Conservation (phyloP, 30 jellyfish, hydroid and myxozoan genomes). For the Phacellophora camtschatica region DNA sequence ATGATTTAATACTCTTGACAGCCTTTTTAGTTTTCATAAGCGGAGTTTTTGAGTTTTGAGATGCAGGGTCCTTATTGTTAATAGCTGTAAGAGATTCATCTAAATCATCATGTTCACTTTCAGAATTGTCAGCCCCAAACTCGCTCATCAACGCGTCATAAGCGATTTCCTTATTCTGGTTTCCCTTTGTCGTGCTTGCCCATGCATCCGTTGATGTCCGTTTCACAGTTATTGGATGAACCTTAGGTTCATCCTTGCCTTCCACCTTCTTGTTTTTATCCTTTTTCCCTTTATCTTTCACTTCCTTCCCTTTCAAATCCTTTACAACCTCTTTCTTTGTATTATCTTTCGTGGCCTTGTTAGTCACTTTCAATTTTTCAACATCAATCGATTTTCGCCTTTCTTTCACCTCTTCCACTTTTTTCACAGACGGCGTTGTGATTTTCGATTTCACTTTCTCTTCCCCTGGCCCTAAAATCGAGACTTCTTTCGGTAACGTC, state of each 20-base stretch:
- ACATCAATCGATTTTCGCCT: slow-evolving; percentile 70
- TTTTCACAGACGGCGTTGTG: slow-evolving; percentile 3
- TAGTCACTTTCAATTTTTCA: slow-evolving; percentile 16
- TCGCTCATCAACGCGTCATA: slow-evolving; percentile 75
- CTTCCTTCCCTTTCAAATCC: slow-evolving; percentile 48
- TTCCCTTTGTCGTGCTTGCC: slow-evolving; percentile 55
- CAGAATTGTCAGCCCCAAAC: slow-evolving; percentile 60
- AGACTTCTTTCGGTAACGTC: slow-evolving; percentile 57
- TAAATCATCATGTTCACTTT: slow-evolving; percentile 58
- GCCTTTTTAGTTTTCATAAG: slow-evolving; percentile 43
- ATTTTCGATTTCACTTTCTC: slow-evolving; percentile 49
- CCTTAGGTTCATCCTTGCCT: slow-evolving; percentile 77
- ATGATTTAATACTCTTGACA: slow-evolving; percentile 2
- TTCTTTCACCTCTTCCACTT: slow-evolving; percentile 63
- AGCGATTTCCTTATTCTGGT: slow-evolving; percentile 21
- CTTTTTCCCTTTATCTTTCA: slow-evolving; percentile 60
- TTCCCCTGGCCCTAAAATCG: slow-evolving; percentile 70
- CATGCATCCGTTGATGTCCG: slow-evolving; percentile 93
- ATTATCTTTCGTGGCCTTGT: slow-evolving; percentile 26
- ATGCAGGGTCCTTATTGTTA: slow-evolving; percentile 1
- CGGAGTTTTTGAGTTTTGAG: background rate
- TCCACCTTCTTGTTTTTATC: slow-evolving; percentile 69
- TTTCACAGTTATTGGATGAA: slow-evolving; percentile 72
- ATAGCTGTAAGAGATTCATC: slow-evolving; percentile 18
- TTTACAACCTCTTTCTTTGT: slow-evolving; percentile 31